Base-by-base conservation (phyloP, 2,888 invertebrate species). In the Fragum whitleyi region DNA sequence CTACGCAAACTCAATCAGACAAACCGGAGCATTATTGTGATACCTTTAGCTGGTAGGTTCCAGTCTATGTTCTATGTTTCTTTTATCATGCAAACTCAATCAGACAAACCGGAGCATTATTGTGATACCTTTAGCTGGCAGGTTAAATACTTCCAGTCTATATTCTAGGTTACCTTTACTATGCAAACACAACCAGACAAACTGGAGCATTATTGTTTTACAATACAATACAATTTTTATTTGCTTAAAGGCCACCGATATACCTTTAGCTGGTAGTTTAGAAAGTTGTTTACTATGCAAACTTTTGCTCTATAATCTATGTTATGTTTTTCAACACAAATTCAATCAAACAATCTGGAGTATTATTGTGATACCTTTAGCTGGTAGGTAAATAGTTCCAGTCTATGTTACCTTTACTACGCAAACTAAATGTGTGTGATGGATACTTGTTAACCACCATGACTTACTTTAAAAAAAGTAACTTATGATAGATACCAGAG, bases 61-160 rank as follows among this genome's bases (percentile, higher is more conserved):
- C 83, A 96, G 97, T 11, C 95, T 98, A 59, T 96, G 96, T 87
- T 96, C 96, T 89, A 96, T 96, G 92, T 96, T 97, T 86, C 95
- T 96, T 36, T 95, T 96, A 85, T 96, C 98, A 77, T 97, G 97
- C 92, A 96, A 97, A 91, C 95, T 98, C 83, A 96, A 97, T n/a
- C 95, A 96, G 87, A 96, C 97, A 23, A 83, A 83, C 62, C 96
- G 96, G 92, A 97, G 98, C 92, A 96, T 98, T 89, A 96, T 98
- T 73, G 96, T 98, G 78, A 96, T 98, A 86, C 98, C 98, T 3
- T 96, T 96, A 91, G 96, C 97, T 91, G 98, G 98, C 98, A 93
- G 95, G 96, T 59, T 28, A 1, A 98, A 98, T 94, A 96, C 97
- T 0, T 96, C 96, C 83, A 96, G 96, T 11, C 95, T 98, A 59